These are phyloP conservation scores for Myiozetetes cayanensis DNA, from an alignment of 2,113 vertebrate genomes.

Conservation along the genomic window DNA sequence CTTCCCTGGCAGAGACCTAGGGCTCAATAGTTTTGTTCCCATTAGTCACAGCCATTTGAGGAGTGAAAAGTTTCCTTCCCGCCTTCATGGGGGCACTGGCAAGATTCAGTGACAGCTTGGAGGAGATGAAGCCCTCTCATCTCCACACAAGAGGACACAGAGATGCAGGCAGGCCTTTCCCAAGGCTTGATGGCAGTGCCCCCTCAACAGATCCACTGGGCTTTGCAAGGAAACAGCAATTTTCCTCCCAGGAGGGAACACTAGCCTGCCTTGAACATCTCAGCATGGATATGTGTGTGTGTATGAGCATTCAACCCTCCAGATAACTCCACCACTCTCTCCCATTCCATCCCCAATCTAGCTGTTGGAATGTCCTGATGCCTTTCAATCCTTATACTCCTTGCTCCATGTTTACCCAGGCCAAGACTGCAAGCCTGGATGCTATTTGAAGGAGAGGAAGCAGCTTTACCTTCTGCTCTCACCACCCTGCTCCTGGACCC, in stretches of 20 bases:
- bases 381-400: not conserved
- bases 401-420: accelerated
- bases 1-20: not conserved
- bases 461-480: not conserved
- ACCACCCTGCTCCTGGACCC: not conserved
- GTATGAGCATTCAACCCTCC: not conserved
- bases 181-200: accelerated
- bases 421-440: not conserved
- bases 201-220: not conserved
- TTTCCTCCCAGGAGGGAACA: not conserved
- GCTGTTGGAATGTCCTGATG: accelerated
- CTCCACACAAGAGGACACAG: not conserved
- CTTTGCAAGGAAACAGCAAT: not conserved
- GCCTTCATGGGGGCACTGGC: not conserved
- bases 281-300: not conserved
- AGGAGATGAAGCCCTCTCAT: not conserved
- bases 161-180: not conserved
- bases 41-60: not conserved
- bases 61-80: not conserved
- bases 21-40: not conserved
- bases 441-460: not conserved
- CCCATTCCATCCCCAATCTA: not conserved
- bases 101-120: not conserved
- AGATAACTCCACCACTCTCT: accelerated
- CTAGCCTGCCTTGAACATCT: not conserved